Evolutionary conservation across 2,113 vertebrate species (phyloP).

Genomic region (Dermatemys mawii): DNA sequence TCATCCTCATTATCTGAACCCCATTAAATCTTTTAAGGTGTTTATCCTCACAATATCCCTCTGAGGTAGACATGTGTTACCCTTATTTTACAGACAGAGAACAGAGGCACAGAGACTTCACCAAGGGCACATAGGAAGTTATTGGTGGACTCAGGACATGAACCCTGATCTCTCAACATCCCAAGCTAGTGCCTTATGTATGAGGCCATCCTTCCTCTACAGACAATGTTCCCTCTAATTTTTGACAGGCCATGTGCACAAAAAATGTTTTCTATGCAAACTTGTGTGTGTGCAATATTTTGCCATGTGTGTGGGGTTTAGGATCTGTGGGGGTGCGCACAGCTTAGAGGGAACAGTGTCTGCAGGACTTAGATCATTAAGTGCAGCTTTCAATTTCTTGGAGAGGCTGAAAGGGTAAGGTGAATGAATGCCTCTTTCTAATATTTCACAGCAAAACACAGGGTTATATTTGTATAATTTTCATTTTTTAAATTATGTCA

Average conservation of each 20-base stretch:
- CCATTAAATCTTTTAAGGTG: neutral
- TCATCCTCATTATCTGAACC: neutral
- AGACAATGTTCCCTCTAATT: too few relatives aligned
- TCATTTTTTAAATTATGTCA: neutral
- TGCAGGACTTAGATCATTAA: neutral
- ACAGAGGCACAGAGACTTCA: neutral
- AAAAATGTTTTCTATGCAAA: too few relatives aligned
- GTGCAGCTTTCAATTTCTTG: neutral
- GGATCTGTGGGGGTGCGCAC: too few relatives aligned
- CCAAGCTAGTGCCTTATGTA: neutral
- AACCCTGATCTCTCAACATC: neutral
- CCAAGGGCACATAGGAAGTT: neutral
- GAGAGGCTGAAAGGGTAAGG: neutral
- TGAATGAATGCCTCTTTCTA: neutral
- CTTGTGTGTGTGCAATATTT: too few relatives aligned
- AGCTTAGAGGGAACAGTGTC: too few relatives aligned
- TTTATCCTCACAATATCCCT: neutral
- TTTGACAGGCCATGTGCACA: too few relatives aligned
- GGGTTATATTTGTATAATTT: neutral
- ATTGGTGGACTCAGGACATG: accelerated
- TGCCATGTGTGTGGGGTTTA: too few relatives aligned
- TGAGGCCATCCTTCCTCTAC: accelerated
- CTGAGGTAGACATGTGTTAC: neutral
- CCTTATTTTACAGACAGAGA: neutral
- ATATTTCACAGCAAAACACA: neutral